Base-by-base conservation (phyloP, 2,888 invertebrate species). In the Rhabditoides inermis region DNA sequence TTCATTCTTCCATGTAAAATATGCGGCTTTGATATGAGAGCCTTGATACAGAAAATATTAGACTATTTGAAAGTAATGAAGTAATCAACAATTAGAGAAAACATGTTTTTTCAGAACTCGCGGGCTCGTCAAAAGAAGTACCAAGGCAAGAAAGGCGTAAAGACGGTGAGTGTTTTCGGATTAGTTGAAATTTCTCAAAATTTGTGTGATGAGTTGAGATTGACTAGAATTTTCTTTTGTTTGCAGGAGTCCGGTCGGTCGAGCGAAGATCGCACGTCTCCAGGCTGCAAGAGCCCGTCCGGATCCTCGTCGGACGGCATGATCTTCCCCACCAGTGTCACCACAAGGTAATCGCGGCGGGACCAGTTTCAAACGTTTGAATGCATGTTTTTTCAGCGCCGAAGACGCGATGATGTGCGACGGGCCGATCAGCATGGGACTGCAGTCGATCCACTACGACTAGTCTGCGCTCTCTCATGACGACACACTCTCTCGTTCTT, bases 71-170 rank as follows among this genome's bases (percentile, higher is more conserved):
- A 15, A 7, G n/a, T n/a, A n/a, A n/a, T n/a, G n/a, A n/a, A n/a
- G n/a, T n/a, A n/a, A n/a, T n/a, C n/a, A n/a, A n/a, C n/a, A n/a
- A n/a, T n/a, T n/a, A n/a, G n/a, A n/a, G n/a, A n/a, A n/a, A n/a
- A n/a, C n/a, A 22, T 49, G 25, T 12, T 48, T 27, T 63, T 70
- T 36, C 55, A 75, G 70, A 76, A 76, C 48, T 76, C 73, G 0
- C 69, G 76, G 5, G 76, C 76, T 4, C 65, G 76, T 2, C 76
- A 76, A 53, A 76, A 76, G 60, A 76, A 76, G 49, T 73, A 73
- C 49, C 68, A 70, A 42, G 68, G 70, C 22, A 53, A 45, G 49
- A 39, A 52, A 50, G 26, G 56, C 58, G 25, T 48, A 36, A 32
- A 50, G 45, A 39, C 40, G 40, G n/a, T 49, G 58, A 1, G 57